Evolutionary conservation across 2,113 vertebrate genomes (phyloP).

Genomic region (Paramormyrops kingsleyae): DNA sequence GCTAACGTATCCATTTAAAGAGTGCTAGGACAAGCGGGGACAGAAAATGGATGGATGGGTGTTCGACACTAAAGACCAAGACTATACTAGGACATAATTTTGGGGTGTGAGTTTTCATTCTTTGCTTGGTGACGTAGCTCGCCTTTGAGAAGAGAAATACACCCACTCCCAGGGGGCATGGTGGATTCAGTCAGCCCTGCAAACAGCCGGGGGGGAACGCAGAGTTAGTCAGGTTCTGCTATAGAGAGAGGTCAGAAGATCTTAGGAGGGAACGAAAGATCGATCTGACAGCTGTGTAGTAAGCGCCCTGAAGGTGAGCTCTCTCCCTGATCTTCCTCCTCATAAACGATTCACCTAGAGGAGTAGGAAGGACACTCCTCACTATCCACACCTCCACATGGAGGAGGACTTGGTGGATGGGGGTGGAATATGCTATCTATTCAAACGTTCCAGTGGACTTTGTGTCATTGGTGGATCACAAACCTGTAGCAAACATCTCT

Average conservation of each 20-base stretch:
- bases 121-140: not conserved
- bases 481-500: not conserved
- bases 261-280: not conserved
- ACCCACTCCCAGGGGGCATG: not conserved
- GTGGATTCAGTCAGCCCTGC: not conserved
- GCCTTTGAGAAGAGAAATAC: not conserved
- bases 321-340: not conserved
- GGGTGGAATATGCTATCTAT: not conserved
- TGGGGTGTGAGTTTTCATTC: not conserved
- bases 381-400: not conserved
- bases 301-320: not conserved
- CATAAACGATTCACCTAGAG: not conserved
- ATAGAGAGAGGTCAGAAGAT: not conserved
- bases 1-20: not conserved
- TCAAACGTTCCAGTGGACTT: not conserved
- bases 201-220: not conserved
- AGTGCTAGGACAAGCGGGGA: not conserved
- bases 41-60: not conserved
- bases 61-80: not conserved
- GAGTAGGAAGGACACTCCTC: not conserved
- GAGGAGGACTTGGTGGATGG: not conserved
- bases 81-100: not conserved
- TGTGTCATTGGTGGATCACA: not conserved
- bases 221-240: not conserved
- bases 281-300: not conserved